These are phyloP conservation scores for Sylvilagus bachmani DNA, from an alignment of 2,113 vertebrate species.

Conservation along the genomic window DNA sequence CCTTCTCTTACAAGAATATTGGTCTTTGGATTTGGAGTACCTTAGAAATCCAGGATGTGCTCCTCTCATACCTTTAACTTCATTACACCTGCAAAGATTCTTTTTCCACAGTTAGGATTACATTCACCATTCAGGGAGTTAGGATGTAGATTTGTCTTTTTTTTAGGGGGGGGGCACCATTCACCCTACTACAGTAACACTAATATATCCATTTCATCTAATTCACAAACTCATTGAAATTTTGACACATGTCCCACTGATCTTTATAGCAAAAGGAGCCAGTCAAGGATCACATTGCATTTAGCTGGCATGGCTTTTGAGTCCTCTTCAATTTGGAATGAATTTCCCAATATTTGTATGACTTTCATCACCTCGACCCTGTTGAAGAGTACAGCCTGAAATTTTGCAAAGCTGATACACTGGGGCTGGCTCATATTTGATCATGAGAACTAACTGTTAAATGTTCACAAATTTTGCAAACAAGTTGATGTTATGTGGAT, in stretches of 20 bases:
- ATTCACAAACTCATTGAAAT: neutral
- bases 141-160: neutral
- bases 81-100: neutral
- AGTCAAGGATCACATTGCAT: neutral
- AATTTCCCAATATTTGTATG: neutral
- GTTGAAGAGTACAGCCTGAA: neutral
- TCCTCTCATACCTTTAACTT: constrained; percentile 7
- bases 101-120: neutral
- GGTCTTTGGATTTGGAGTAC: neutral
- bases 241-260: neutral
- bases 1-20: neutral
- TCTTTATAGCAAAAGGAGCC: neutral
- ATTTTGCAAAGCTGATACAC: neutral
- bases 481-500: neutral
- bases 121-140: neutral
- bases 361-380: neutral
- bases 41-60: neutral
- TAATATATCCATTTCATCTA: neutral
- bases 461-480: neutral
- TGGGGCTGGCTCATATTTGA: neutral
- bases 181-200: neutral
- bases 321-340: neutral
- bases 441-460: neutral
- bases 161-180: neutral
- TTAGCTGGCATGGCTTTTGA: neutral